Evolutionary conservation across 1,140 invertebrate genomes (phyloP), one percentile per base, ranked within the genome.

Genomic region (Radopholus similis): DNA sequence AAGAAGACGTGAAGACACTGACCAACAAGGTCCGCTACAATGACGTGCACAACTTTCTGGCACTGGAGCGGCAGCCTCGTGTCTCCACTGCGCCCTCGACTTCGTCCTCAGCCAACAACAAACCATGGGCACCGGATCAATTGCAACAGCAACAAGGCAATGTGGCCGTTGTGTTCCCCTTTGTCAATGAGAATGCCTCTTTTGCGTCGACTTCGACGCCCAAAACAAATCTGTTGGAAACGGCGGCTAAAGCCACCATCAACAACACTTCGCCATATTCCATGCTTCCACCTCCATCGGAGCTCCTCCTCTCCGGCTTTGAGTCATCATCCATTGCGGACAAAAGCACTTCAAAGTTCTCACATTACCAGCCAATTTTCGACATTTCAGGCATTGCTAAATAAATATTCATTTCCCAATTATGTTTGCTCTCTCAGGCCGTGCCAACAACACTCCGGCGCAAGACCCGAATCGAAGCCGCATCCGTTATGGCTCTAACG

Each of bases 221-320:
- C n/a, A n/a, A n/a, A n/a, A n/a, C n/a, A n/a, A n/a, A n/a, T n/a
- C n/a, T n/a, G n/a, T n/a, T n/a, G n/a, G n/a, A n/a, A n/a, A n/a
- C n/a, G n/a, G n/a, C n/a, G n/a, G n/a, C n/a, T n/a, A n/a, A n/a
- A n/a, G n/a, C n/a, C n/a, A n/a, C n/a, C n/a, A n/a, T n/a, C n/a
- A n/a, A n/a, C 21, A 65, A 30, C 30, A 68, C 55, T 66, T 23
- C 54, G 8, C 3, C 26, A 21, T n/a, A 51, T 5, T 72, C 71
- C n/a, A 11, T 72, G 35, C 40, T 72, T 9, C 71, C 71, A 9
- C 67, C 71, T 18, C 71, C 71, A 8, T 72, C 71, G 9, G 28
- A 72, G 23, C 44, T 72, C 9, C n/a, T 72, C 15, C 38, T 72
- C 9, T 40, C 32, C 28, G 71, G 71, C 26, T 26, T 73, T 38